These are phyloP conservation scores for Microcebus tavaratra DNA, from an alignment of 2,113 vertebrate species.

Conservation along the genomic window DNA sequence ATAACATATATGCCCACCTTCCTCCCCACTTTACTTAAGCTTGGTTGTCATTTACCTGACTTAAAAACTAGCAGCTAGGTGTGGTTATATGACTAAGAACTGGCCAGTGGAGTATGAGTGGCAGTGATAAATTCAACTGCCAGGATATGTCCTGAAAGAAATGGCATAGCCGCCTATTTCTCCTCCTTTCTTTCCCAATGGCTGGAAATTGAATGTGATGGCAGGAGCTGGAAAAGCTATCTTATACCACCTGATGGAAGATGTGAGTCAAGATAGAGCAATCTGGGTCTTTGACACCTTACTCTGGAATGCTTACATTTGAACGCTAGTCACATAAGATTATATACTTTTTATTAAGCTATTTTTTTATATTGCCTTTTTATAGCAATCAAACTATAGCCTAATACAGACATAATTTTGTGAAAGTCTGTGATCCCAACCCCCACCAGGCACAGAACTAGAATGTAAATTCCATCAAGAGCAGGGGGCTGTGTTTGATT, in stretches of 20 bases:
- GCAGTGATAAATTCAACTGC: not conserved
- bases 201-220: not conserved
- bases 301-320: not conserved
- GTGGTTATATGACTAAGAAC: not conserved
- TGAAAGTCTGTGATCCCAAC: not conserved
- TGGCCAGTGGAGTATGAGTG: not conserved
- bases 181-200: not conserved
- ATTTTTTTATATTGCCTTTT: conserved; percentile 6
- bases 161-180: not conserved
- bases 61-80: not conserved
- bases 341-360: not conserved
- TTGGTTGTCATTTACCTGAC: not conserved
- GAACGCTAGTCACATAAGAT: not conserved
- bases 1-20: not conserved
- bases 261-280: not conserved
- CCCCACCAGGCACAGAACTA: not conserved
- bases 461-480: not conserved
- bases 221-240: not conserved
- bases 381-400: not conserved
- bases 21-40: not conserved
- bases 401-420: not conserved
- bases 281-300: not conserved
- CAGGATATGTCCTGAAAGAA: not conserved
- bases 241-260: not conserved
- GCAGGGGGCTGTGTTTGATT: not conserved